Evolutionary conservation across 2,113 vertebrate genomes (phyloP).

Genomic region (Mirza zaza): DNA sequence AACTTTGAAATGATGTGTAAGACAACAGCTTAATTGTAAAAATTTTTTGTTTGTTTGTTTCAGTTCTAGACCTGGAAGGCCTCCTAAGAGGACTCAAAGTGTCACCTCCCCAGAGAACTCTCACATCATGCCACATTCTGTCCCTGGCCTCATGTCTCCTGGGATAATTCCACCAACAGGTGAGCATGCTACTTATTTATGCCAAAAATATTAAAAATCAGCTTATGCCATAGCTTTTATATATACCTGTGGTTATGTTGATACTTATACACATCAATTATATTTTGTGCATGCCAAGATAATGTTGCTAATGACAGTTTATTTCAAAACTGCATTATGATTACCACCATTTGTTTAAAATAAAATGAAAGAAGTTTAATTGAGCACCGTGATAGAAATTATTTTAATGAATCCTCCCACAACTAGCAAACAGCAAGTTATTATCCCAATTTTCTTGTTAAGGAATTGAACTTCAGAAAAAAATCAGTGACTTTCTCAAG

Average conservation of each 20-base stretch:
- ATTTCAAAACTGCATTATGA: neutral
- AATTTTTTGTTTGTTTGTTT: slow-evolving; percentile 85
- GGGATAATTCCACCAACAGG: slow-evolving; percentile 99
- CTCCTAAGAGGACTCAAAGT: slow-evolving; percentile 98
- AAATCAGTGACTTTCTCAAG: slow-evolving; percentile 20
- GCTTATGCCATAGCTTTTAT: neutral
- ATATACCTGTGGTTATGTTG: neutral
- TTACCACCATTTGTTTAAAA: slow-evolving; percentile 9
- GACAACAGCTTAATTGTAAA: slow-evolving; percentile 94
- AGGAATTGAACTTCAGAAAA: neutral
- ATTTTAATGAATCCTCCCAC: neutral
- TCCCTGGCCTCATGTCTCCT: slow-evolving; percentile 99
- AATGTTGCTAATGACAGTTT: neutral
- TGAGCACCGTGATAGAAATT: neutral
- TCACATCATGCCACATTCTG: slow-evolving; percentile 99
- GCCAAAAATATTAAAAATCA: slow-evolving; percentile 22
- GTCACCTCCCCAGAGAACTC: slow-evolving; percentile 98
- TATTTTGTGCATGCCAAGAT: neutral
- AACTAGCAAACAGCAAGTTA: neutral
- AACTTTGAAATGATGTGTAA: slow-evolving; percentile 94
- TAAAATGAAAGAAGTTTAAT: neutral
- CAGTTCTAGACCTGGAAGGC: slow-evolving; percentile 99
- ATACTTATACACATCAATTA: neutral
- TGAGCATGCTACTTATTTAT: slow-evolving; percentile 77
- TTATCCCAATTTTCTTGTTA: neutral